Percentiles rank a stretch among this genome's conserved stretches.
These are phyloP conservation scores for Lissonota sp. DNA, from an alignment of 2,888 invertebrate genomes.

Conservation along the genomic window DNA sequence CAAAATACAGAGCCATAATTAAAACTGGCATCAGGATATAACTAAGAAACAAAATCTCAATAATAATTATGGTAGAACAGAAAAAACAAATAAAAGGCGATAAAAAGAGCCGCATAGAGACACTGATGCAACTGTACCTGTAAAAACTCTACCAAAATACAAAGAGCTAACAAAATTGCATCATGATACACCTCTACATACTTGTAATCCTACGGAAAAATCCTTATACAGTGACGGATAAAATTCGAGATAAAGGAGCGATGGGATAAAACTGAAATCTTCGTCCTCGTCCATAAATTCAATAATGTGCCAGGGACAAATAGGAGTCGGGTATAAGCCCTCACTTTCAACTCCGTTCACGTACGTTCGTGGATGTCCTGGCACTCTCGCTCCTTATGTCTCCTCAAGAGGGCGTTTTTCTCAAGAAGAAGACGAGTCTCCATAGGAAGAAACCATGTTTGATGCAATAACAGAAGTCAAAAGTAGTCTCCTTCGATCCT, in stretches of 20 bases:
- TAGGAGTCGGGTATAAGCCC: conserved; percentile 68
- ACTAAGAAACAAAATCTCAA: too few species aligned
- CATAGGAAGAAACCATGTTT: conserved; percentile 22
- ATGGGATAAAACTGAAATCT: conserved; percentile 59
- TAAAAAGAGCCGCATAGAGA: too few species aligned
- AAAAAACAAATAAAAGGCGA: too few species aligned
- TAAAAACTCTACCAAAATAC: too few species aligned
- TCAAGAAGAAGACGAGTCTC: conserved; percentile 20
- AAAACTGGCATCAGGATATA: too few species aligned
- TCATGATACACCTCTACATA: too few species aligned
- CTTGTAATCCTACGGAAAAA: too few species aligned
- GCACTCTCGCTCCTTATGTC: neutral
- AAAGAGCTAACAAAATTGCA: too few species aligned
- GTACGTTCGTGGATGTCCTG: conserved; percentile 59
- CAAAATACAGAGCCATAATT: too few species aligned
- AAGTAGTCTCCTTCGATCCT: conserved; percentile 17
- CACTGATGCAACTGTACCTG: too few species aligned
- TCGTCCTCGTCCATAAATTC: conserved; percentile 73
- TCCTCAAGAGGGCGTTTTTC: conserved; percentile 24
- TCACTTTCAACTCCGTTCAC: conserved; percentile 71
- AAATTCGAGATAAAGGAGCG: conserved; percentile 9
- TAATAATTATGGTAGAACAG: too few species aligned
- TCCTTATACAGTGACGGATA: neutral
- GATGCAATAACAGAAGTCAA: neutral
- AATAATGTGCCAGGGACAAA: conserved; percentile 73